A percentile compares a stretch with the other conserved stretches of the same genome.
These are phyloP conservation scores for Ramphastos sulfuratus DNA, from an alignment of 2,113 vertebrate species.

Conservation along the genomic window DNA sequence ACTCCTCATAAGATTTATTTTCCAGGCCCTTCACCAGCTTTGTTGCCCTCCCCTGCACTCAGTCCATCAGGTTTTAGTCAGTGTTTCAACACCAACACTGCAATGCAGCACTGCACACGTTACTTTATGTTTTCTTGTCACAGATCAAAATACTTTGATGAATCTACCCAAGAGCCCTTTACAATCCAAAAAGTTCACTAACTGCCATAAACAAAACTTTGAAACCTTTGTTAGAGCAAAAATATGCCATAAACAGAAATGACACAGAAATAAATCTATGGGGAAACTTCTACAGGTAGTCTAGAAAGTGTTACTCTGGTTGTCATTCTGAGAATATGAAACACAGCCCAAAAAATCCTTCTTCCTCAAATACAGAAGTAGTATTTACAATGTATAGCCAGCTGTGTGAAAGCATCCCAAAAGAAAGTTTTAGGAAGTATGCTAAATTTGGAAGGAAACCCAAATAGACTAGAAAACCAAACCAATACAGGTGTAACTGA, in stretches of 20 bases:
- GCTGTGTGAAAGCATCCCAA: neutral
- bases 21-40: no score
- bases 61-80: neutral
- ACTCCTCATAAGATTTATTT: no score
- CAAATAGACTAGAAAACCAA: neutral
- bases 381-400: neutral
- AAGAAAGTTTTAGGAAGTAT: neutral
- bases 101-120: accelerated
- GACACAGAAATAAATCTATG: neutral
- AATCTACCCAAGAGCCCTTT: neutral
- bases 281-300: neutral
- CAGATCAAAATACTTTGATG: neutral
- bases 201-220: neutral
- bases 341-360: neutral
- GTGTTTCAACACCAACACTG: neutral
- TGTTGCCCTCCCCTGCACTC: no score
- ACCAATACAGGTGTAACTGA: neutral
- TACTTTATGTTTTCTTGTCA: neutral
- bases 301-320: neutral
- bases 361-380: neutral
- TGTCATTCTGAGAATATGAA: neutral
- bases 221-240: neutral
- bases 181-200: neutral
- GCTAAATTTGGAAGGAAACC: neutral
- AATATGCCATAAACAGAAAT: neutral